Percentiles rank a stretch among this genome's conserved stretches.
phyloP scores from a whole-genome alignment of 23 tunicate genomes.

The Pegea sp. region DNA sequence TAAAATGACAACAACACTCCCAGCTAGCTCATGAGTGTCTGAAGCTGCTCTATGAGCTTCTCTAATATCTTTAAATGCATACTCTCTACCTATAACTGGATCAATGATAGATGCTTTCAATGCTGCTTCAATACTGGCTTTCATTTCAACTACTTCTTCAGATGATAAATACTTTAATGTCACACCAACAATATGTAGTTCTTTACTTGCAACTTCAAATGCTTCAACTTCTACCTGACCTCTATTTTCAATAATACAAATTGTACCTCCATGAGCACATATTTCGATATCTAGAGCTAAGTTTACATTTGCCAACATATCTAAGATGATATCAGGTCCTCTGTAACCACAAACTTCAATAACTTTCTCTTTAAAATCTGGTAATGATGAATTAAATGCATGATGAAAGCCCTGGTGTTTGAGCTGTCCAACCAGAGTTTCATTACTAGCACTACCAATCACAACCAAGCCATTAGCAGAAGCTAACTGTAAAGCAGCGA shows the following conservation, averaged over 20 bases:
- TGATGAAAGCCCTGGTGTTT: slow-evolving; percentile 10
- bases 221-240: slow-evolving; percentile 64
- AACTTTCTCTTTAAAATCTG: slow-evolving; percentile 34
- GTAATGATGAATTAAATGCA: slow-evolving; percentile 51
- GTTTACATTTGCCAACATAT: slow-evolving; percentile 80
- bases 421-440: slow-evolving; percentile 27
- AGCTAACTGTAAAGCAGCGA: slow-evolving; percentile 61
- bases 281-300: slow-evolving; percentile 37
- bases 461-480: slow-evolving; percentile 39
- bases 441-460: slow-evolving; percentile 63
- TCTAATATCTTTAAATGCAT: slow-evolving; percentile 29
- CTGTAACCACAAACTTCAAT: slow-evolving; percentile 16
- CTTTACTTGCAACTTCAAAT: slow-evolving; percentile 35
- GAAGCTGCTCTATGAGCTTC: slow-evolving; percentile 66
- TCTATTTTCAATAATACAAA: slow-evolving; percentile 51
- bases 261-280: slow-evolving; percentile 26
- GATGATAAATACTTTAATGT: slow-evolving; percentile 4
- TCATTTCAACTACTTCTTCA: slow-evolving; percentile 35
- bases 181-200: slow-evolving; percentile 43
- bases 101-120: slow-evolving; percentile 20
- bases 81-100: slow-evolving; percentile 43
- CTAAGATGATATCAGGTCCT: slow-evolving; percentile 48
- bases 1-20: no score
- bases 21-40: no score
- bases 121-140: slow-evolving; percentile 18